These are phyloP conservation scores for Schizaphis graminum DNA, from an alignment of 2,888 invertebrate genomes.

Conservation along the genomic window DNA sequence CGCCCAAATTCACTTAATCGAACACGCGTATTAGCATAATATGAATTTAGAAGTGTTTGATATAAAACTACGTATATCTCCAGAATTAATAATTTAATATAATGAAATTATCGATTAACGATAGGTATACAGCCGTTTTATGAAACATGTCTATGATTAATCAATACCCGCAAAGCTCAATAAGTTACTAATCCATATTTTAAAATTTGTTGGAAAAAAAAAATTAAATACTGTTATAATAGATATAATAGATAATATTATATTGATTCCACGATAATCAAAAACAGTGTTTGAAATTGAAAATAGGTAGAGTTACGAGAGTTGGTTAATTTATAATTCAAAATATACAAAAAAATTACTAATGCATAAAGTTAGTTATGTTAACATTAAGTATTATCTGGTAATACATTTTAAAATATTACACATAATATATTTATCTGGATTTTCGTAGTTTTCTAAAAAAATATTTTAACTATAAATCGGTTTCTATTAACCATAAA, in stretches of 20 bases:
- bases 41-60: not conserved
- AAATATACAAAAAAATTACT: not conserved
- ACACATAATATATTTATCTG: too few relatives aligned
- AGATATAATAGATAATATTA: not conserved
- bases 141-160: not conserved
- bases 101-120: not conserved
- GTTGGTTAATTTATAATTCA: not conserved
- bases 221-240: not conserved
- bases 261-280: not conserved
- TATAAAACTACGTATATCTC: not conserved
- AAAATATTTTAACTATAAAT: not conserved
- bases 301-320: not conserved
- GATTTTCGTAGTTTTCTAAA: not conserved
- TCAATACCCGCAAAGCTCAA: not conserved
- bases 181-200: not conserved
- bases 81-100: not conserved
- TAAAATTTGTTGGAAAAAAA: too few relatives aligned
- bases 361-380: not conserved
- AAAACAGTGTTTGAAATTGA: not conserved
- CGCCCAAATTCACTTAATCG: not conserved
- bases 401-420: not conserved
- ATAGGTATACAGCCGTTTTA: not conserved
- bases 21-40: not conserved
- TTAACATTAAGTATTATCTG: not conserved
- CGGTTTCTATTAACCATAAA: not conserved